Evolutionary conservation across 2,888 invertebrate species (phyloP), one percentile per base, ranked within the genome.

Genomic region (Xestia xanthographa): DNA sequence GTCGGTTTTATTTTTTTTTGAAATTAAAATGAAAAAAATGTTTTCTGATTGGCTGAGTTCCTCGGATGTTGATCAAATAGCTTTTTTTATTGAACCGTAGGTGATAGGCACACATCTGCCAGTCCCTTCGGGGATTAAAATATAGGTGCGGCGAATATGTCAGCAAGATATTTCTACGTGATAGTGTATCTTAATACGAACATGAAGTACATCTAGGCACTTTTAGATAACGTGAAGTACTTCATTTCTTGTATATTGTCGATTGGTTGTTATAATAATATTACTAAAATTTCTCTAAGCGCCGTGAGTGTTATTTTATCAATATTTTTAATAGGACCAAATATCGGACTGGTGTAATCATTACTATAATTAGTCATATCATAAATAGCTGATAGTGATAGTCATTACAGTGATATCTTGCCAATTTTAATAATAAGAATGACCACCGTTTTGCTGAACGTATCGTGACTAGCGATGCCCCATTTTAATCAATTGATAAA

Each of bases 111-210:
- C 11, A 53, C 66, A 85, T 70, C 85, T 71, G 72, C 72, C 29
- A 56, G 38, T 70, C 14, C 43, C 48, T 71, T 56, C 3, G 12
- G 5, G n/a, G 45, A 71, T 85, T 83, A 65, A 43, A 69, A 70
- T 69, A 53, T 62, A 71, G 83, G 86, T 77, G 86, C 72, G 72
- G 73, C 71, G 29, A 68, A 66, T 85, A 50, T 68, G 65, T 62
- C 67, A 22, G 41, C 60, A 71, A 72, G 34, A 71, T 68, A 79
- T 70, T 70, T 58, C 29, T 22, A 72, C 45, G 17, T 69, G 84
- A 84, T 84, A 86, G 41, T 63, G n/a, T 86, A 86, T 84, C 86
- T 74, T 79, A 76, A 79, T 74, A 60, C 58, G 22, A 60, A 66
- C 63, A 43, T 85, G 67, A 67, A 78, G 82, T 75, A 71, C 75